These are phyloP conservation scores for Pavo muticus DNA, from an alignment of 2,113 vertebrate species.

Conservation along the genomic window DNA sequence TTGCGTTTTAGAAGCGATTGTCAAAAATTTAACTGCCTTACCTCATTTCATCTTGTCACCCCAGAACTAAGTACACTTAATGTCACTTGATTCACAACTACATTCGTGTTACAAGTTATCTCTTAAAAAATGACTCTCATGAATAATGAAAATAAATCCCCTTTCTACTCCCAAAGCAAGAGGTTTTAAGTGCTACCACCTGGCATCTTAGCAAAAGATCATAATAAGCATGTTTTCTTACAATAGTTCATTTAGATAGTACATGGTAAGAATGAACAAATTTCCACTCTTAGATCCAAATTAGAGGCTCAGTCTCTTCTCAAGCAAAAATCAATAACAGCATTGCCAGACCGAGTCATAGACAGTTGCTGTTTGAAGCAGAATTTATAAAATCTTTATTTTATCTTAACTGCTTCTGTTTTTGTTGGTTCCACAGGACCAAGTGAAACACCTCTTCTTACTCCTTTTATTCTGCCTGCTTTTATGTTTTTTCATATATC, in stretches of 20 bases:
- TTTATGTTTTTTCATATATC: not conserved
- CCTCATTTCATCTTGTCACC: constrained; percentile 13
- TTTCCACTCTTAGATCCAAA: constrained; percentile 50
- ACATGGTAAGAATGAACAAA: constrained; percentile 71
- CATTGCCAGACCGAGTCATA: not conserved
- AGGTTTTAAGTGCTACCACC: constrained; percentile 72
- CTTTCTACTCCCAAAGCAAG: constrained; percentile 66
- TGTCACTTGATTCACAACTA: constrained; percentile 53
- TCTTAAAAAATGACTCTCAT: constrained; percentile 62
- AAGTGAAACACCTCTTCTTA: not conserved
- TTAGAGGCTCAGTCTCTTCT: constrained; percentile 21
- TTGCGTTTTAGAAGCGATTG: constrained; percentile 7
- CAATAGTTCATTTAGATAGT: constrained; percentile 68
- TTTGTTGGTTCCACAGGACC: not conserved
- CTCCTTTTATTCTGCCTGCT: not conserved
- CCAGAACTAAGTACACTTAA: constrained; percentile 45
- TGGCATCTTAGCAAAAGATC: constrained; percentile 74
- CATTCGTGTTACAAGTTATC: constrained; percentile 52
- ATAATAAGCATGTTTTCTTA: constrained; percentile 77
- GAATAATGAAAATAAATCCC: constrained; percentile 73
- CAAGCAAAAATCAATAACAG: constrained; percentile 2
- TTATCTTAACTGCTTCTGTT: not conserved
- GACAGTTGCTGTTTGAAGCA: not conserved
- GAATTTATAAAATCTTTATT: constrained; percentile 8
- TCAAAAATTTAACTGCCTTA: constrained; percentile 31